Base-by-base conservation (phyloP, 2,113 vertebrate genomes). In the Polyodon spathula region DNA sequence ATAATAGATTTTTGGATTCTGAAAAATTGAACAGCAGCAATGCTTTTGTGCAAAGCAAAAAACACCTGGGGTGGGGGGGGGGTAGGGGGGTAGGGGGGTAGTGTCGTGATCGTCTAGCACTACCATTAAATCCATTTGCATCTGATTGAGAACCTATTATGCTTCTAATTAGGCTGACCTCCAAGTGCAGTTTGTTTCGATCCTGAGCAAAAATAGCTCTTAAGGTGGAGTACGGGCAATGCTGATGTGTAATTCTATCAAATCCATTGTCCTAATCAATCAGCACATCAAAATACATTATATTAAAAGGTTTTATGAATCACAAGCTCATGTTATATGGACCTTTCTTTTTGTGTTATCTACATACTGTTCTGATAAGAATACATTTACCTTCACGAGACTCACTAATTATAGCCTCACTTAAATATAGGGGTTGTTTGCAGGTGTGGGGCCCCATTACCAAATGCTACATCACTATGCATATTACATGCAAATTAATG, bases 91-190 rank as follows among this genome's bases (percentile, higher is more conserved):
- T 55, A 50, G 68, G 66, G 65, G 61, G 73, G 75, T 71, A 27
- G 27, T 27, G 74, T 68, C 71, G 73, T 76, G 70, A n/a, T n/a
- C n/a, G n/a, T 68, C 70, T 65, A 69, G 71, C 73, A 76, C 68
- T 78, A 74, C 79, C 77, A 85, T 86, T 88, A 85, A 66, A 81
- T 68, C 71, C 77, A 84, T 85, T 86, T 88, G 83, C 81, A 86
- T 85, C 75, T 81, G 79, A 82, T 79, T 80, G 78, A 84, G 79
- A 85, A 77, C 63, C 83, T 77, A 84, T 86, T 86, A 82, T 79
- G 84, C 86, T 86, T 85, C 81, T 83, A 88, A 87, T 86, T 84
- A 85, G 79, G 73, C 80, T 82, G 77, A 84, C 82, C 81, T 73
- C 76, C 73, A 74, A 78, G 75, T 78, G 71, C 78, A 73, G 69